Base-by-base conservation (phyloP, 1,140 invertebrate species). In the Solenopsis fugax region DNA sequence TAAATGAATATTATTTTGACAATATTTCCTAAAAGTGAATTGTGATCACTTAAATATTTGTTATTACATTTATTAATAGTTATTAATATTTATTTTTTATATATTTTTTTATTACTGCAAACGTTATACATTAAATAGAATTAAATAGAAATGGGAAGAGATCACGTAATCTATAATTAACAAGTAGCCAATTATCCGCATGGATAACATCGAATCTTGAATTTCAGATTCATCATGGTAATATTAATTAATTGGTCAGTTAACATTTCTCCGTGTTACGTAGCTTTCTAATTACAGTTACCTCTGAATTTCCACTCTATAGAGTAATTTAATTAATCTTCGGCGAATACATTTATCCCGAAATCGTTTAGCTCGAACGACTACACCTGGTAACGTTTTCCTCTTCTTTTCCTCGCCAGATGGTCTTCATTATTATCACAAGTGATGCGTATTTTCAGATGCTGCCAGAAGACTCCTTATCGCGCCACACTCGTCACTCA, bases 391-490 rank as follows among this genome's bases (percentile, higher is more conserved):
- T 48, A 73, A 60, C 67, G 24, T 24, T 72, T 67, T 41, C 9
- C 2, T 29, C 37, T 4, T 18, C n/a, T 60, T 60, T 45, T 50
- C 13, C 67, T 75, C 54, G 37, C 45, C 60, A 67, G 41, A 77
- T 86, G 87, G 54, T 72, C 50, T 65, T 81, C 81, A 77, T 65
- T 69, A 73, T 48, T 54, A 60, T 52, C 62, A 75, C 13, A 29
- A 48, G 54, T 10, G 54, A 72, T 76, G 56, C 41, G 12, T 64
- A 34, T 29, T 48, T 54, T 13, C 18, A 37, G 48, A 37, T 58
- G 58, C 37, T 80, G 60, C 54, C 58, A 82, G 62, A 76, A 71
- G 86, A 48, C 56, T 50, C 41, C 2, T 29, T 88, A 45, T 82
- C 71, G 29, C 10, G 10, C 24, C 29, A 56, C 29, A 18, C 18